Conservation (phyloP, 2,113 vertebrate species). For the Etia nguti region DNA sequence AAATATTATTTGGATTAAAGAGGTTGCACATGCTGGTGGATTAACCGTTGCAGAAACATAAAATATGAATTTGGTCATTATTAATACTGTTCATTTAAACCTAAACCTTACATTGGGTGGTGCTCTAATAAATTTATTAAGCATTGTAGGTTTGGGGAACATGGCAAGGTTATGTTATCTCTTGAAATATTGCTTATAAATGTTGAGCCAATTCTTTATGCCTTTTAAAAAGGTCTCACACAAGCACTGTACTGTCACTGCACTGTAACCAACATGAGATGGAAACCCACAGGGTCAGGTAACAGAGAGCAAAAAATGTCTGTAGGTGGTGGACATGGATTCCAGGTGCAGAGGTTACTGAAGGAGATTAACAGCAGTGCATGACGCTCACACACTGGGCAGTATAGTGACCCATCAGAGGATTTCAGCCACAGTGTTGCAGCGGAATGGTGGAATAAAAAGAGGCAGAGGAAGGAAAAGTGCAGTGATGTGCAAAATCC, state of each 20-base stretch:
- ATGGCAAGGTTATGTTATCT: slow-evolving; percentile 22
- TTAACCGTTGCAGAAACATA: not conserved
- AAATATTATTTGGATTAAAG: not conserved
- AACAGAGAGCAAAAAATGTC: not conserved
- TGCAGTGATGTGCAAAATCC: slow-evolving; percentile 9
- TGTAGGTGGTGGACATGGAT: not conserved
- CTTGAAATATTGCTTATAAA: not conserved
- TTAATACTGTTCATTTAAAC: not conserved
- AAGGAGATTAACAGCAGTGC: not conserved
- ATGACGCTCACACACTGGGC: not conserved
- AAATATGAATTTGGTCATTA: too few species aligned
- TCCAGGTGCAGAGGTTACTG: slow-evolving; percentile 6
- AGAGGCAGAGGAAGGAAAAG: not conserved
- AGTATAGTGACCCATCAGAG: not conserved
- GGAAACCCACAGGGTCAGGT: not conserved
- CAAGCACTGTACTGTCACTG: not conserved
- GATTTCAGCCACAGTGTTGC: slow-evolving; percentile 11
- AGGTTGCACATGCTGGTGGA: not conserved
- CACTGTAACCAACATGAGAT: not conserved
- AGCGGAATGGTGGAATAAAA: not conserved
- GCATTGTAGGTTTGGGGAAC: not conserved
- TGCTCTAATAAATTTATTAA: not conserved
- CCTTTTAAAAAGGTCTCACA: not conserved
- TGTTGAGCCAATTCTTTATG: not conserved
- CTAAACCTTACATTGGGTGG: not conserved